Percentiles rank a stretch among this genome's conserved stretches.
phyloP scores from a whole-genome alignment of 2,888 invertebrate species.

The Pristionchus entomophagus region DNA sequence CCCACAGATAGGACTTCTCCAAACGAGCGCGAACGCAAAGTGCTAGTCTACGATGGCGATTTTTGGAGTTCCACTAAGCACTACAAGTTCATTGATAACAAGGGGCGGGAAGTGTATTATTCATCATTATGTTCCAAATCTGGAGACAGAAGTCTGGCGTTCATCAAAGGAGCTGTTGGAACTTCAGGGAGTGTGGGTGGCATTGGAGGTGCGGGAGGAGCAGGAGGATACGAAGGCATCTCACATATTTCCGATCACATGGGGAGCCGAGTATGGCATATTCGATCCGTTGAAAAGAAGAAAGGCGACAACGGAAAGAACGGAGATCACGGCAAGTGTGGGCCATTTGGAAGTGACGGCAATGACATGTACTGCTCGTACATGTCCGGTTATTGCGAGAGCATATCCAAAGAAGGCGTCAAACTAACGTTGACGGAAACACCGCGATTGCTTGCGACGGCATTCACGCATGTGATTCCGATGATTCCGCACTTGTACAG shows the following conservation, averaged over 20 bases:
- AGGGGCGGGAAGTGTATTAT: not conserved
- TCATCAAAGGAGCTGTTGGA: not conserved
- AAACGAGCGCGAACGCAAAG: not conserved
- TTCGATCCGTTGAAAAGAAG: not conserved
- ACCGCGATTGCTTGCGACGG: too few relatives aligned
- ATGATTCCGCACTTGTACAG: not conserved
- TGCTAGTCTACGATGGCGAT: too few relatives aligned
- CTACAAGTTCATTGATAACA: not conserved
- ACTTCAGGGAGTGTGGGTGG: not conserved
- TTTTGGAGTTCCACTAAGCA: fast-evolving
- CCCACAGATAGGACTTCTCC: not conserved
- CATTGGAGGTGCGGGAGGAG: not conserved
- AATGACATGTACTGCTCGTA: constrained; percentile 1
- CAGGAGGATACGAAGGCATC: not conserved
- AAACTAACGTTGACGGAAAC: too few relatives aligned
- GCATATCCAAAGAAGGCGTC: too few relatives aligned
- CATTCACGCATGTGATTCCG: not conserved
- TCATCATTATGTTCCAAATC: not conserved
- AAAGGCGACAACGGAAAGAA: not conserved
- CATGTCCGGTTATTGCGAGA: not conserved
- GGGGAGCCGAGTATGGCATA: too few relatives aligned
- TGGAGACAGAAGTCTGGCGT: not conserved
- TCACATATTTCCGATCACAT: not conserved
- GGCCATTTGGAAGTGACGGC: not conserved
- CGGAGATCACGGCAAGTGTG: not conserved